Conservation (phyloP, 2,888 invertebrate species). For the Amphipoea oculea region DNA sequence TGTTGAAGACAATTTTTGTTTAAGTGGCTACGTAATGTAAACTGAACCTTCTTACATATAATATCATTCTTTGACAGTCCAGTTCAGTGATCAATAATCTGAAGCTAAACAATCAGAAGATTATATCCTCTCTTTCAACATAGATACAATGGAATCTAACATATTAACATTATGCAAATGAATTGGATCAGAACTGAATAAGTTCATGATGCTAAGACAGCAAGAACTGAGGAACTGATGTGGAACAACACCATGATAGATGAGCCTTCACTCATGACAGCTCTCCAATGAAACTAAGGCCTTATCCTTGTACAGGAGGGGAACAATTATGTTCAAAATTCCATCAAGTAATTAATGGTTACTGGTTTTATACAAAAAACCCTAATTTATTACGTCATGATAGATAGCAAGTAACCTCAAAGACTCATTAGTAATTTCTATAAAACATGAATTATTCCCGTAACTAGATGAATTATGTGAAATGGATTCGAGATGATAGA, state of each 20-base stretch:
- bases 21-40: neutral
- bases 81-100: conserved; percentile 12
- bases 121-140: neutral
- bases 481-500: conserved; percentile 43
- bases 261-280: conserved; percentile 49
- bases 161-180: conserved; percentile 5
- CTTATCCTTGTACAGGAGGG: conserved; percentile 6
- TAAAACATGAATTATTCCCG: conserved; percentile 48
- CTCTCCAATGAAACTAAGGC: conserved; percentile 27
- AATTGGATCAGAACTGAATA: conserved; percentile 49
- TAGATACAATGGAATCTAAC: conserved; percentile 23
- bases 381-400: conserved; percentile 79
- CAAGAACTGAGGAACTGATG: conserved; percentile 44
- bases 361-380: conserved; percentile 61
- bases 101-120: conserved; percentile 1
- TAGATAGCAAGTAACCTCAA: conserved; percentile 82
- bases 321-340: conserved; percentile 35
- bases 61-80: neutral
- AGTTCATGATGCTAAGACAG: conserved; percentile 70
- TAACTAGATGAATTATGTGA: conserved; percentile 45
- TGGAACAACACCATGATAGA: conserved; percentile 43
- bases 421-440: conserved; percentile 60
- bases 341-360: conserved; percentile 40
- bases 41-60: neutral
- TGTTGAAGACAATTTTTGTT: neutral